phyloP scores from a whole-genome alignment of 2,113 vertebrate genomes.

The Microtus oregoni region DNA sequence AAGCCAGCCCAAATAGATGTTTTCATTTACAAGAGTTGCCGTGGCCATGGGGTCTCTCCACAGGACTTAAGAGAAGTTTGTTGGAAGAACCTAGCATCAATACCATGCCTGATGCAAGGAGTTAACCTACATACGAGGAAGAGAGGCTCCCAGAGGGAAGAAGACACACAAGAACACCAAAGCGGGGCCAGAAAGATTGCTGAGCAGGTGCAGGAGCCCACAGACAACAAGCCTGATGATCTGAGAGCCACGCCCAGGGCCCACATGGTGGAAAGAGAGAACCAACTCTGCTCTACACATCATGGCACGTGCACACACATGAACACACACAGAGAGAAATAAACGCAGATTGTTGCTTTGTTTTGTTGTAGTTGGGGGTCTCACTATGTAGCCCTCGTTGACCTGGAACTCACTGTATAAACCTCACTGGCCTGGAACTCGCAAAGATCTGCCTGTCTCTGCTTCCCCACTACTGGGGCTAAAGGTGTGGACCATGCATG shows the following conservation, averaged over 20 bases:
- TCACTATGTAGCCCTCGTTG: too few species aligned
- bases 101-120: background rate
- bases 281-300: background rate
- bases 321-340: background rate
- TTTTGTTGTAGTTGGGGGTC: too few species aligned
- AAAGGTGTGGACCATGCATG: too few species aligned
- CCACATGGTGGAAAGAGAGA: background rate
- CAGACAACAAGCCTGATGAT: background rate
- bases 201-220: background rate
- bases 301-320: background rate
- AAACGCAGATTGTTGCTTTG: background rate
- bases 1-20: too few species aligned
- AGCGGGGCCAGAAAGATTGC: background rate
- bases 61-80: background rate
- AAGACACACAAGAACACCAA: background rate
- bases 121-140: background rate
- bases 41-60: too few species aligned
- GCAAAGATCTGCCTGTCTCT: too few species aligned
- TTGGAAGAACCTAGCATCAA: background rate
- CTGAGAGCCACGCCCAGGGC: background rate
- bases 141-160: background rate
- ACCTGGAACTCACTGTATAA: too few species aligned
- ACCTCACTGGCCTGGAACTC: too few species aligned
- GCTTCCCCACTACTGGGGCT: too few species aligned
- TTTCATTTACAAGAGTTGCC: too few species aligned